Base-by-base conservation (phyloP, 2,113 vertebrate species). In the Peromyscus californicus region DNA sequence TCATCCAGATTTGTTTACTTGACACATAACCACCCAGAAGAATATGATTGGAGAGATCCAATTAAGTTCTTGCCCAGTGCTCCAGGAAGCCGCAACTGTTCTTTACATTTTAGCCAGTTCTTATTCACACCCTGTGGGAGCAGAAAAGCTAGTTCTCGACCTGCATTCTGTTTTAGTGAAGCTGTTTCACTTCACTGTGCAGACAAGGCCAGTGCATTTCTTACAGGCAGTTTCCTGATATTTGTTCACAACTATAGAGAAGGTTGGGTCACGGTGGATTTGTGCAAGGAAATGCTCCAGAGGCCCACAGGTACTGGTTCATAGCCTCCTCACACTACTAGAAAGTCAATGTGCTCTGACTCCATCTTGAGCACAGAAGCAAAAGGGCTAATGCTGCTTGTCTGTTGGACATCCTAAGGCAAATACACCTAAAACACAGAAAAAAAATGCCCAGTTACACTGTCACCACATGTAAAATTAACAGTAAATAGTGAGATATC, bases 391-490 rank as follows among this genome's bases (percentile, higher is more conserved):
- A 59, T 3, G 7, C 19, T 82, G n/a, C 11, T 5, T 26, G 65
- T 51, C 29, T 85, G 39, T 45, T 85, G 33, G 5, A 92, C 69
- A 72, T 59, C 36, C 65, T 86, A 19, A 78, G 39, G 61, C 33
- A 69, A 93, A 54, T 54, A 54, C 51, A 54, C 54, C 86, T 91
- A 22, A 96, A 93, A 45, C 29, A 76, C n/a, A 87, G 36, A 85
- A 84, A 80, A 83, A 78, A 89, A 90, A 63, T 33, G 69, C 2
- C 13, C 48, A 94, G 42, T 22, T 96, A 31, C 17, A 65, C 29
- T 89, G 48, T 75, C 45, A 83, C 88, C 26, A 70, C 33, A 76
- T 36, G 26, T 31, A 88, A 94, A 96, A 88, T 70, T 75, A 54
- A 79, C 0, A 95, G 13, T 12, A 79, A 94, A 89, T 6, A 65